Evolutionary conservation across 1,140 invertebrate genomes (phyloP), one percentile per base, ranked within the genome.

Genomic region (Radopholus similis): DNA sequence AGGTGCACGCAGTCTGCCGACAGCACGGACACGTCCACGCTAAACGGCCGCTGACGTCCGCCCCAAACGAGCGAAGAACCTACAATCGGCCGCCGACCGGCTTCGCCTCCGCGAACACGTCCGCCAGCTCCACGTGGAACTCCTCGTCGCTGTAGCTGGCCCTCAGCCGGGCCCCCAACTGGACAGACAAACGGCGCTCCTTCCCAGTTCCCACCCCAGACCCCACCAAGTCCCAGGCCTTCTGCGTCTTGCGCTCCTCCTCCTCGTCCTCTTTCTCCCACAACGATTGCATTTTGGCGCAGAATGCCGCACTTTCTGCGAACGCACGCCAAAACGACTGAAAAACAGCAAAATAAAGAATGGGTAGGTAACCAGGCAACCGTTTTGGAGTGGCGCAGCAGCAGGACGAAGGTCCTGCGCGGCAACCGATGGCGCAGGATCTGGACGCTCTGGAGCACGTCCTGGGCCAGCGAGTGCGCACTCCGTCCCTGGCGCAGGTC

Each of bases 251-350:
- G 23, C 47, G 21, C 47, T 1, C 23, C 11, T 8, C 21, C 47
- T 2, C n/a, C n/a, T n/a, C n/a, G n/a, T n/a, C n/a, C n/a, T n/a
- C n/a, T n/a, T 26, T 6, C 47, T 51, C 21, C 47, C 47, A 51
- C 47, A 38, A 30, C 8, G 57, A 51, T 30, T 30, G 32, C 28
- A 44, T 42, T 49, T 60, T 60, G 35, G 57, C 32, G 37, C 47
- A 49, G 34, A 60, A 60, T 6, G 28, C 47, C n/a, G 35, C 47
- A 2, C 13, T 49, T 13, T 47, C 26, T 30, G 57, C 57, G n/a
- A 60, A 15, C 35, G 57, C 35, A 60, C 57, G 40, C 40, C 56
- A 60, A n/a, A 60, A 60, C n/a, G 35, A 30, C 38, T 44, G 35
- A 44, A 44, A 56, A 30, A 23, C 18, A 23, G 54, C 54, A 18